Evolutionary conservation across 2,888 invertebrate species (phyloP), one percentile per base, ranked within the genome.

Genomic region (Andrena chrysosceles): DNA sequence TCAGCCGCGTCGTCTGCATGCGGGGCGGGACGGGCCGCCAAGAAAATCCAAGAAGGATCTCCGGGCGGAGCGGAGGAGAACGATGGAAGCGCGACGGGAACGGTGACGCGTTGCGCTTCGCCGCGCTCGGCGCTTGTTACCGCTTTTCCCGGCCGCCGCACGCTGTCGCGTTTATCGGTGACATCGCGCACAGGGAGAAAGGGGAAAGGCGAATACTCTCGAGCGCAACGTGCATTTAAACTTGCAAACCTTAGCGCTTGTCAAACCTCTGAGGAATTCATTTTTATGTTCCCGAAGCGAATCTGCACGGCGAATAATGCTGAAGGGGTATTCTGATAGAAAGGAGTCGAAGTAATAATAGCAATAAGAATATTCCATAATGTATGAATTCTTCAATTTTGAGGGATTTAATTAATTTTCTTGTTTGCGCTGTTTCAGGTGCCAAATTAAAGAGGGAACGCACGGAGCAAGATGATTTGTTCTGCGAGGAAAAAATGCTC

Each of bases 401-500:
- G 16, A 16, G 0, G 42, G 42, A 42, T 42, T 42, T 26, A 56
- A 56, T 8, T 20, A 20, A 20, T 26, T 23, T 8, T 23, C 0
- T 56, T 26, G 10, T 13, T 26, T 0, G 23, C 10, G 23, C 10
- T 23, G 73, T 78, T 88, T 67, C 88, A 94, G 94, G 93, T 91
- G 91, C 90, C 87, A 94, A 94, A 85, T 86, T 92, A 74, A 93
- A 92, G 69, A 91, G 93, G 82, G 93, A 94, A 81, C 93, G 94
- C 42, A 88, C 90, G 35, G 93, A 94, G 26, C 90, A 91, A 71
- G 94, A 94, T 90, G 93, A 94, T 87, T 90, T 94, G 80, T 93
- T 94, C 79, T 94, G 94, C 82, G 93, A 94, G 82, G 94, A 94
- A 79, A 94, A 94, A 86, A 93, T 94, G 93, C 92, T 94, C 72